Conservation (phyloP, 64 coral and sea anemone genomes). For the Cladopsammia gracilis region DNA sequence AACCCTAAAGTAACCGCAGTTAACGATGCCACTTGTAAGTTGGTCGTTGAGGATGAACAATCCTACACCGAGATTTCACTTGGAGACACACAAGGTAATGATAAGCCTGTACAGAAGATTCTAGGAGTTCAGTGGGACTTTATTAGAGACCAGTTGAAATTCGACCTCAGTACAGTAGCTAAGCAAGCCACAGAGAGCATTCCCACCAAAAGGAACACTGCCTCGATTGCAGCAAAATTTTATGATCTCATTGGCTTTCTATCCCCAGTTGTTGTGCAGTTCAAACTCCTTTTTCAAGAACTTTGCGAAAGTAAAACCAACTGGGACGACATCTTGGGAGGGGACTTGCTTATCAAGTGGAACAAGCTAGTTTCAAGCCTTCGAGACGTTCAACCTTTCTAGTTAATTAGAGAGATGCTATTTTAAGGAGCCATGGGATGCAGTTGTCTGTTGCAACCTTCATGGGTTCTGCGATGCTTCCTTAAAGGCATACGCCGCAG, state of each 20-base stretch:
- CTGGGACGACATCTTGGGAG: neutral
- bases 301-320: constrained; percentile 1
- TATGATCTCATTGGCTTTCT: constrained; percentile 45
- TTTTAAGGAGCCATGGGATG: neutral
- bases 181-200: neutral
- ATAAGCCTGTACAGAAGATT: neutral
- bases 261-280: constrained; percentile 28
- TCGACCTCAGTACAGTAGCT: neutral
- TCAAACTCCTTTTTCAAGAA: constrained; percentile 48
- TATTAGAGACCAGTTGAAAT: neutral
- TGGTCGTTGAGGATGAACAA: neutral
- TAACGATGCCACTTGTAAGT: neutral
- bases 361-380: constrained; percentile 10
- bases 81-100: neutral
- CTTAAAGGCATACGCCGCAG: constrained; percentile 20
- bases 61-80: constrained; percentile 1
- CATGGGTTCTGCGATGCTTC: constrained; percentile 54
- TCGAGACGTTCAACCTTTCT: neutral
- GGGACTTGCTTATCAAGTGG: constrained; percentile 16
- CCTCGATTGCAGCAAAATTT: neutral
- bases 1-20: neutral
- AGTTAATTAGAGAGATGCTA: constrained; percentile 15
- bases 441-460: constrained; percentile 11
- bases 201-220: constrained; percentile 19
- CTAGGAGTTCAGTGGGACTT: constrained; percentile 1